phyloP scores from a whole-genome alignment of 2,797 vertebrate species.

The Cynopterus sphinx region DNA sequence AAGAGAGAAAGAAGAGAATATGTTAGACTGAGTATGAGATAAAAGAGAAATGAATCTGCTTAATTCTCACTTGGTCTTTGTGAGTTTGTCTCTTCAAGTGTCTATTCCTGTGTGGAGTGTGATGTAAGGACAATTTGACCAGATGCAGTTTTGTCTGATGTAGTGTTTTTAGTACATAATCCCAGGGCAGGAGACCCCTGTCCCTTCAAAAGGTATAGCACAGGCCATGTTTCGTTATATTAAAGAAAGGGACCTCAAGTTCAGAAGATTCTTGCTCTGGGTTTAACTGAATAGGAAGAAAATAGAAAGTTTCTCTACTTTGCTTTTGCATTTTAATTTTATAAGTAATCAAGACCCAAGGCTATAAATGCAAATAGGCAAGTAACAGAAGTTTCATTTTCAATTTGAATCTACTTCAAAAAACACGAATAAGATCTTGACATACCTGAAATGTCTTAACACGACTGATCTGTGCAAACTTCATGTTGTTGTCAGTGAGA shows the following conservation, averaged over 20 bases:
- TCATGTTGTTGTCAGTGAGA: conserved; percentile 96
- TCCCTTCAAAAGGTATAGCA: neutral
- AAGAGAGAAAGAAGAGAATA: neutral
- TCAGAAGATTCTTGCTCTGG: neutral
- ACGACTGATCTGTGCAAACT: conserved; percentile 97
- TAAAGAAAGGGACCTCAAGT: neutral
- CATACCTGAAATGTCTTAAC: conserved; percentile 97
- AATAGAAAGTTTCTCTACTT: conserved; percentile 26
- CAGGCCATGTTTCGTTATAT: neutral
- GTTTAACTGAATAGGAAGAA: neutral
- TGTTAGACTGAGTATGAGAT: neutral
- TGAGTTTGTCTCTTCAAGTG: neutral
- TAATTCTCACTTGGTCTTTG: neutral
- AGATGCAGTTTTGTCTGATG: neutral
- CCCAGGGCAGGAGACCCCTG: neutral
- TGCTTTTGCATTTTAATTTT: conserved; percentile 38
- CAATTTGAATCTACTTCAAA: neutral
- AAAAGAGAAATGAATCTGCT: neutral
- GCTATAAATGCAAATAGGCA: neutral
- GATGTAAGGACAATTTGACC: neutral
- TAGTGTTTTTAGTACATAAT: neutral
- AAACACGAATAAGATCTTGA: conserved; percentile 58
- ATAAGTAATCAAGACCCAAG: neutral
- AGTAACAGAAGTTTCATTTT: neutral
- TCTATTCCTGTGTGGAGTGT: neutral